Base-by-base conservation (phyloP, 2,888 invertebrate species). In the Sinelater perroti region DNA sequence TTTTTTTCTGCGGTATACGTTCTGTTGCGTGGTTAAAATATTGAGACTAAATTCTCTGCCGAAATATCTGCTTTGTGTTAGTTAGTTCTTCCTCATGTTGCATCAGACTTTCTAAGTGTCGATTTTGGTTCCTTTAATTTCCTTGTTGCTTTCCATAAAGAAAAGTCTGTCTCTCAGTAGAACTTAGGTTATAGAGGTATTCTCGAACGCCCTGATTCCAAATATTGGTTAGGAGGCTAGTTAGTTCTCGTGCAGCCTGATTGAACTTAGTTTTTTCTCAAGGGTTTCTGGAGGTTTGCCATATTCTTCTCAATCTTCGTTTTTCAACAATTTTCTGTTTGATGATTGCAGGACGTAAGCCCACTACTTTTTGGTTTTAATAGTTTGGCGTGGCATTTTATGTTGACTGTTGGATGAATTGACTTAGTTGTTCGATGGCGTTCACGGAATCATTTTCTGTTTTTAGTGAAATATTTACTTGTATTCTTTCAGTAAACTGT, bases 371-470 rank as follows among this genome's bases (percentile, higher is more conserved):
- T 4, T 38, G 16, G 3, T 7, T 20, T 38, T 38, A 8, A 20
- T 38, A 20, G 38, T 38, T 16, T 33, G 42, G 24, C 13, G 42
- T 44, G 17, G 21, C 26, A 13, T 16, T 17, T 16, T 17, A 44
- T 13, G 26, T 30, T 16, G 26, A 26, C 14, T 26, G 13, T 13
- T 26, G 28, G 8, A 44, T 44, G 26, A 16, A 44, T 14, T 26
- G 13, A 13, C 30, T 44, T 28, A 28, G 14, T 7, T 24, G 44
- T 44, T 44, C 14, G 14, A 26, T 44, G n/a, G 44, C 44, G 7
- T 4, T 26, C 14, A 44, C 26, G 26, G 16, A 10, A 14, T 26
- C 44, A 2, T 44, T 44, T 44, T 14, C 16, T 44, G 28, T 44
- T 44, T 44, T 26, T 10, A 33, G 4, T 33, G 13, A 33, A 14